These are phyloP conservation scores for Drosophila nigromelanica DNA, from an alignment of 1,140 invertebrate genomes.

Conservation along the genomic window DNA sequence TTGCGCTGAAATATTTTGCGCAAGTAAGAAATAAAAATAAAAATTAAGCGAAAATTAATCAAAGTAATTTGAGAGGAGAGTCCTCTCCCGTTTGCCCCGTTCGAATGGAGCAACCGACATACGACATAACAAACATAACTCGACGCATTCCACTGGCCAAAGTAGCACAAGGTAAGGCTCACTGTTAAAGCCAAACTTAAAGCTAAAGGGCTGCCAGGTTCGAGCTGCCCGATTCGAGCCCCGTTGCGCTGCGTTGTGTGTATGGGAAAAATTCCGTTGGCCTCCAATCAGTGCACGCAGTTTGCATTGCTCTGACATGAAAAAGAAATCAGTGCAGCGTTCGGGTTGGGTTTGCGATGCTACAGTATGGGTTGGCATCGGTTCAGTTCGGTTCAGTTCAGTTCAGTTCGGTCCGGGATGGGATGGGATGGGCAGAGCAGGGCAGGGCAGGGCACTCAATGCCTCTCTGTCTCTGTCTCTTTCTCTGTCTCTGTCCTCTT, in stretches of 20 bases:
- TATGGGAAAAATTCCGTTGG: constrained; percentile 80
- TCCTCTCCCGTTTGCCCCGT: constrained; percentile 14
- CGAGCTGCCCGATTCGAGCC: constrained; percentile 14
- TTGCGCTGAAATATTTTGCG: constrained; percentile 64
- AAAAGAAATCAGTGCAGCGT: constrained; percentile 78
- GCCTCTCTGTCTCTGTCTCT: constrained; percentile 11
- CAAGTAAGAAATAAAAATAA: constrained; percentile 81
- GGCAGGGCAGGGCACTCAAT: constrained; percentile 5
- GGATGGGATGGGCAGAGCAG: no score
- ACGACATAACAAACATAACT: constrained; percentile 75
- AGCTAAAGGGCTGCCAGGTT: constrained; percentile 27
- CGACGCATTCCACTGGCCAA: constrained; percentile 69
- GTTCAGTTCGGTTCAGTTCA: background rate
- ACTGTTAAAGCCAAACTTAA: constrained; percentile 19
- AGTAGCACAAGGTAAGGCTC: constrained; percentile 74
- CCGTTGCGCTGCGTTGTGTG: constrained; percentile 18
- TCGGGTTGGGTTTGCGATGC: constrained; percentile 1
- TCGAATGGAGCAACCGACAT: constrained; percentile 23
- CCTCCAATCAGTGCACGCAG: constrained; percentile 78
- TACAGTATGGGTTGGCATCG: constrained; percentile 2
- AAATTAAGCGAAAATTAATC: constrained; percentile 82
- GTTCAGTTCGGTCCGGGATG: background rate
- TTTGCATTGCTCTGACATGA: constrained; percentile 77
- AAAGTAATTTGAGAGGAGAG: constrained; percentile 64
- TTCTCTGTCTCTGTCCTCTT: constrained; percentile 15